Conservation (phyloP, 2,888 invertebrate genomes). For the Caenorhabditis angaria region DNA sequence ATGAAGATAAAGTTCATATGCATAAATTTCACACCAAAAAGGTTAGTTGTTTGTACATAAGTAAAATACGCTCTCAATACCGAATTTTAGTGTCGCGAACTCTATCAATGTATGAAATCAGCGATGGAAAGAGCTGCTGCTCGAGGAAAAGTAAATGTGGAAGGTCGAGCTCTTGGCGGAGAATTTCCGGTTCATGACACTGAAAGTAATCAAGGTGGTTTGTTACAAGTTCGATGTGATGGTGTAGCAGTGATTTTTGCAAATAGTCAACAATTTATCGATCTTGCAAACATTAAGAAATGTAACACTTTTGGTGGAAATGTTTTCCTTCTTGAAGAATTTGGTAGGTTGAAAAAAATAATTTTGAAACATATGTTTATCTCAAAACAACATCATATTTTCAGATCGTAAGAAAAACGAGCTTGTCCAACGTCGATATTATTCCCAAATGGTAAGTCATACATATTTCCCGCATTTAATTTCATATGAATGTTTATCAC, state of each 20-base stretch:
- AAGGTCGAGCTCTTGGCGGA: slow-evolving; percentile 78
- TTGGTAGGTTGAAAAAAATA: slow-evolving; percentile 79
- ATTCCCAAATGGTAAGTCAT: slow-evolving; percentile 91
- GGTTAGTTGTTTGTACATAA: no score
- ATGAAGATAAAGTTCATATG: slow-evolving; percentile 84
- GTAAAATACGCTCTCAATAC: no score
- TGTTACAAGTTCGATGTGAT: slow-evolving; percentile 84
- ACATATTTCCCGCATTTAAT: slow-evolving; percentile 5
- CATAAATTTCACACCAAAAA: slow-evolving; percentile 99
- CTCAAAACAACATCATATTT: slow-evolving; percentile 72
- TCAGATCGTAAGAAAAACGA: slow-evolving; percentile 96
- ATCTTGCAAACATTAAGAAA: slow-evolving; percentile 97
- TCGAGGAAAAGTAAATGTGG: slow-evolving; percentile 77
- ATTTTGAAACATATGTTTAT: no score
- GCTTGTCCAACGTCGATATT: slow-evolving; percentile 94
- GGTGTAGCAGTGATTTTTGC: slow-evolving; percentile 98
- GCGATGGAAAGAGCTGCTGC: slow-evolving; percentile 90
- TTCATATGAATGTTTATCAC: neutral
- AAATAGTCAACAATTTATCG: slow-evolving; percentile 99
- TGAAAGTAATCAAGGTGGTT: slow-evolving; percentile 90
- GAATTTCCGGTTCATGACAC: slow-evolving; percentile 99
- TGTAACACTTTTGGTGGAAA: slow-evolving; percentile 99
- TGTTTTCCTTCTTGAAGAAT: slow-evolving; percentile 98
- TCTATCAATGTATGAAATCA: slow-evolving; percentile 97
- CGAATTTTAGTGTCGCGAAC: slow-evolving; percentile 86